A percentile compares a stretch with the other conserved stretches of the same genome.
Evolutionary conservation across 2,113 vertebrate genomes (phyloP).

Genomic region (Tretioscincus oriximinensis): DNA sequence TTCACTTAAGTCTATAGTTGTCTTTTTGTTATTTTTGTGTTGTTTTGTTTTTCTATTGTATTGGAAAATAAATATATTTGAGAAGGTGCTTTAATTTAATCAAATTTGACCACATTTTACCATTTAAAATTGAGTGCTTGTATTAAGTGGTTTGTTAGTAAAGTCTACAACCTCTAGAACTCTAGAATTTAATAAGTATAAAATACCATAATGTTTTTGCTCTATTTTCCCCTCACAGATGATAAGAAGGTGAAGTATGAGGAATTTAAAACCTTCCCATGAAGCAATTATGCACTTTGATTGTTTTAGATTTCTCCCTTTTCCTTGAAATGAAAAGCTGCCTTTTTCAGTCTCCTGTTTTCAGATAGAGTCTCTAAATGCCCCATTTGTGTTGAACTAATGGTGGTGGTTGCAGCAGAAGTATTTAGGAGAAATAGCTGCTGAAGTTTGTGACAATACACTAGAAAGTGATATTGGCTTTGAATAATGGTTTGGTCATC

Average conservation of each 20-base stretch:
- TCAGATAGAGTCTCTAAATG: background rate
- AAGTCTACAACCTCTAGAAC: background rate
- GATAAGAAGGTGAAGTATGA: background rate
- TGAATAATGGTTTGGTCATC: too few species aligned
- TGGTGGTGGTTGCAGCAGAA: background rate
- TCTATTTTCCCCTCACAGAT: background rate
- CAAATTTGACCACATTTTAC: too few species aligned
- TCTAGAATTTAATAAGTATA: background rate
- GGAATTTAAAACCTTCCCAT: background rate
- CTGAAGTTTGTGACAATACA: background rate
- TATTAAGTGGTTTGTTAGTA: too few species aligned
- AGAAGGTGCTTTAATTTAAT: too few species aligned
- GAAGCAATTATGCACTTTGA: background rate
- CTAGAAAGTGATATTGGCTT: background rate
- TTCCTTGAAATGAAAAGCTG: background rate
- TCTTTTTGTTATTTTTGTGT: too few species aligned
- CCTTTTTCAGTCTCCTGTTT: background rate
- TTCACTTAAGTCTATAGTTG: background rate
- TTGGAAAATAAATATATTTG: too few species aligned
- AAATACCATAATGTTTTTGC: background rate
- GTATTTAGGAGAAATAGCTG: too few species aligned
- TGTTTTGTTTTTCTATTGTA: too few species aligned
- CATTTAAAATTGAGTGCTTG: too few species aligned
- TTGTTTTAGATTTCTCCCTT: background rate
- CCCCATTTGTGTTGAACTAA: too few species aligned